Percentiles rank a stretch among this genome's conserved stretches.
Conservation (phyloP, 2,797 vertebrate genomes). For the Hirundo rustica region DNA sequence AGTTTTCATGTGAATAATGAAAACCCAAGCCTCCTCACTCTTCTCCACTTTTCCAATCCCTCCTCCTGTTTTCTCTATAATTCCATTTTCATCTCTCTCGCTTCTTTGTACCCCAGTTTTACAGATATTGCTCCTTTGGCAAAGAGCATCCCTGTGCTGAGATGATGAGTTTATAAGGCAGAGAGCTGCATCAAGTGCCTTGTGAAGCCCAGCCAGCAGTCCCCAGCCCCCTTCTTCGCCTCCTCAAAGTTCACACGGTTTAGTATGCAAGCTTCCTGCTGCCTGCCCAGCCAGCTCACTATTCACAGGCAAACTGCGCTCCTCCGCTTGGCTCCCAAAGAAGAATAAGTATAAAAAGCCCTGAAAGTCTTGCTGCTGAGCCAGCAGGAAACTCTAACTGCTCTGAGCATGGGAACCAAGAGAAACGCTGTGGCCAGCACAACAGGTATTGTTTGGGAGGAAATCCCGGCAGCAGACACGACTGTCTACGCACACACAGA, state of each 20-base stretch:
- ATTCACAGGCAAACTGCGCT: constrained; percentile 40
- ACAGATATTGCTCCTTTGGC: neutral
- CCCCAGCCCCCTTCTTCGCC: neutral
- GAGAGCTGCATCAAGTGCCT: neutral
- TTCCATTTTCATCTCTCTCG: neutral
- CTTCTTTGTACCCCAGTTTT: neutral
- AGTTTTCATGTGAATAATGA: neutral
- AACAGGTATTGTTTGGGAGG: constrained; percentile 57
- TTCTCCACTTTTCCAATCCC: neutral
- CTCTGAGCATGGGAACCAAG: constrained; percentile 47
- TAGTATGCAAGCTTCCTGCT: constrained; percentile 45
- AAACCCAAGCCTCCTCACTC: neutral
- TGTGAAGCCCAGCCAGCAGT: neutral
- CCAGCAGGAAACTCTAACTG: constrained; percentile 55
- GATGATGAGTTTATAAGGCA: neutral
- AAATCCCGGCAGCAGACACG: constrained; percentile 47
- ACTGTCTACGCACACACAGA: neutral
- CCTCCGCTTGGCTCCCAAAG: constrained; percentile 20
- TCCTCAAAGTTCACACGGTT: constrained; percentile 26
- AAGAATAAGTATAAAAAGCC: constrained; percentile 49
- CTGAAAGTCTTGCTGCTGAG: constrained; percentile 50
- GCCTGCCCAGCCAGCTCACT: constrained; percentile 24
- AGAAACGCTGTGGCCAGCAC: neutral
- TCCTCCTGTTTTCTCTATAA: neutral
- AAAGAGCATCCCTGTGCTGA: neutral